A percentile compares a stretch with the other conserved stretches of the same genome.
These are phyloP conservation scores for Isoperla grammatica DNA, from an alignment of 2,888 invertebrate species.

Conservation along the genomic window DNA sequence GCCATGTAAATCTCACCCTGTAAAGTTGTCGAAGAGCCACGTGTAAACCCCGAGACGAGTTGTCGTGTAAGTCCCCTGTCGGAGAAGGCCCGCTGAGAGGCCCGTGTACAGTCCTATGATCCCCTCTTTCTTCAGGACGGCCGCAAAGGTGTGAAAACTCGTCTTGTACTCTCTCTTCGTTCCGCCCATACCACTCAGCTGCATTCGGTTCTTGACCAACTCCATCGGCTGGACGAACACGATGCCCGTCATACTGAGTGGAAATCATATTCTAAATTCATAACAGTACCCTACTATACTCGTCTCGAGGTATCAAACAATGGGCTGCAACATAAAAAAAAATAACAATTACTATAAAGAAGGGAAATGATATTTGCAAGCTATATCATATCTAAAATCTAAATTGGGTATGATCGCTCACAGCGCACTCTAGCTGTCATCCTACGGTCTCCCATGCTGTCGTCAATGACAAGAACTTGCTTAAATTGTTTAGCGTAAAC, in stretches of 20 bases:
- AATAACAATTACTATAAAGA: too few relatives aligned
- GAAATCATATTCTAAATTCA: not conserved
- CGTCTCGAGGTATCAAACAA: not conserved
- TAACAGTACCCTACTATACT: not conserved
- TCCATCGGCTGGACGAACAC: slow-evolving; percentile 95
- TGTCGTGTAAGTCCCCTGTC: slow-evolving; percentile 98
- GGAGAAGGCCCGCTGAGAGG: slow-evolving; percentile 82
- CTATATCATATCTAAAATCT: too few relatives aligned
- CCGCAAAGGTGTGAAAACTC: slow-evolving; percentile 71
- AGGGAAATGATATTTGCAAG: too few relatives aligned
- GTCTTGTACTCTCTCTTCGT: slow-evolving; percentile 65
- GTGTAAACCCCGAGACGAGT: slow-evolving; percentile 92
- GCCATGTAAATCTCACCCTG: slow-evolving; percentile 52
- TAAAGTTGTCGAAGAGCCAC: slow-evolving; percentile 75
- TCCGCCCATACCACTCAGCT: slow-evolving; percentile 76
- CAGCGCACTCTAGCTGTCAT: too few relatives aligned
- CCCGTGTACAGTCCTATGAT: slow-evolving; percentile 83
- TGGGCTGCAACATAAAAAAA: too few relatives aligned
- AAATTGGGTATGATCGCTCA: too few relatives aligned
- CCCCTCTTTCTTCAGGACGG: slow-evolving; percentile 83
- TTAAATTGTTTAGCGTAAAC: too few relatives aligned
- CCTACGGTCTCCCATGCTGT: too few relatives aligned
- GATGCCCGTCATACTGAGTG: slow-evolving; percentile 86
- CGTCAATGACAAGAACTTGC: too few relatives aligned
- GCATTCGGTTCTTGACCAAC: slow-evolving; percentile 97